Evolutionary conservation across 2,797 vertebrate genomes (phyloP).

Genomic region (Emys orbicularis): DNA sequence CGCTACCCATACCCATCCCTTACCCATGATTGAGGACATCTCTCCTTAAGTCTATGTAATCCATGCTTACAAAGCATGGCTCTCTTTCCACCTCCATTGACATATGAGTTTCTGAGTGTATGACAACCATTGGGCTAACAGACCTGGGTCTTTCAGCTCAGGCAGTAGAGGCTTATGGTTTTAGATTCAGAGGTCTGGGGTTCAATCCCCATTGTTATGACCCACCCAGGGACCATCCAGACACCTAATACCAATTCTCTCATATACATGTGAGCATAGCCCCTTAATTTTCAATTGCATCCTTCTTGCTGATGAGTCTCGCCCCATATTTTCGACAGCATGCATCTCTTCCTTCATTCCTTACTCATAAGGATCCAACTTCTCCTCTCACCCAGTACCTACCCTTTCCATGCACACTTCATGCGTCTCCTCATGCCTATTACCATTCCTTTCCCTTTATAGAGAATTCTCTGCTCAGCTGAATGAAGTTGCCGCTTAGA

Average conservation of each 20-base stretch:
- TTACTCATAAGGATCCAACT: background rate
- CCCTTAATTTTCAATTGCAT: background rate
- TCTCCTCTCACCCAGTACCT: background rate
- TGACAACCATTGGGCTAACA: background rate
- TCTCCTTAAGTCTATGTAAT: accelerated
- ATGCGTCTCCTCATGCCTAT: background rate
- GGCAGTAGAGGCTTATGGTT: background rate
- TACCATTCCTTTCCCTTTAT: background rate
- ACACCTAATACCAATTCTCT: background rate
- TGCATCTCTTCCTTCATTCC: background rate
- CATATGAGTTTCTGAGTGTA: background rate
- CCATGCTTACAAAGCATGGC: background rate
- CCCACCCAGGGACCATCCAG: background rate
- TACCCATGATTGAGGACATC: background rate
- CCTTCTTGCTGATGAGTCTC: background rate
- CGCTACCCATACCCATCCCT: background rate
- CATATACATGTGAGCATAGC: background rate
- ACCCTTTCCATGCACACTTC: background rate
- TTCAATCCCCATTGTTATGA: background rate
- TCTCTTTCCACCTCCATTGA: background rate
- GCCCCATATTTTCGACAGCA: background rate
- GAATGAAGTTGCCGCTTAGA: background rate
- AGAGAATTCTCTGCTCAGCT: background rate
- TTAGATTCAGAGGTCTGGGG: background rate
- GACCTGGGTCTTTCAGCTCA: background rate